Percentiles rank a stretch among this genome's conserved stretches.
These are phyloP conservation scores for Melipona quadrifasciata DNA, from an alignment of 1,140 invertebrate genomes.

Conservation along the genomic window DNA sequence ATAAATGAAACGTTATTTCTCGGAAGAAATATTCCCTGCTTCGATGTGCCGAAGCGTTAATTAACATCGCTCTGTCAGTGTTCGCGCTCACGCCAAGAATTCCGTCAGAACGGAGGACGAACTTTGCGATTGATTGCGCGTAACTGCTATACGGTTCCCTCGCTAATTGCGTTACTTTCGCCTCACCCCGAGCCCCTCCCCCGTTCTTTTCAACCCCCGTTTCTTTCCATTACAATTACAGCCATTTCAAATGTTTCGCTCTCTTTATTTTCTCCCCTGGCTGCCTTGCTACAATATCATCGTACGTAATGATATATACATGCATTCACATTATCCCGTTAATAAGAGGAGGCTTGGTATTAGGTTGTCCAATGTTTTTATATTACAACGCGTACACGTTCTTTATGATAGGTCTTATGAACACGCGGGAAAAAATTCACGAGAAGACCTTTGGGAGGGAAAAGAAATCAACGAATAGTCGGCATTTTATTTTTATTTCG, in stretches of 20 bases:
- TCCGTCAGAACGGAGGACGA: not conserved
- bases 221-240: constrained; percentile 3
- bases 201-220: not conserved
- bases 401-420: not conserved
- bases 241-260: not conserved
- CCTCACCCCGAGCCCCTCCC: not conserved
- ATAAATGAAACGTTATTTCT: constrained; percentile 39
- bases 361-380: not conserved
- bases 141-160: not conserved
- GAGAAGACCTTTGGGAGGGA: too few relatives aligned
- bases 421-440: not conserved
- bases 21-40: not conserved
- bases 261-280: not conserved
- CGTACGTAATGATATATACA: not conserved
- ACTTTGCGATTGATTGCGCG: constrained; percentile 4
- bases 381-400: not conserved
- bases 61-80: constrained; percentile 7
- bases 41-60: constrained; percentile 6
- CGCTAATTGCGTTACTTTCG: constrained; percentile 30
- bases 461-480: too few relatives aligned
- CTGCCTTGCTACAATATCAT: not conserved
- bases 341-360: constrained; percentile 14
- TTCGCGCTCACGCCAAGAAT: not conserved
- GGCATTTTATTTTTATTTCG: too few relatives aligned
- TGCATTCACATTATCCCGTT: not conserved